Evolutionary conservation across 2,113 vertebrate genomes (phyloP).

Genomic region (Megaceryle torquata): DNA sequence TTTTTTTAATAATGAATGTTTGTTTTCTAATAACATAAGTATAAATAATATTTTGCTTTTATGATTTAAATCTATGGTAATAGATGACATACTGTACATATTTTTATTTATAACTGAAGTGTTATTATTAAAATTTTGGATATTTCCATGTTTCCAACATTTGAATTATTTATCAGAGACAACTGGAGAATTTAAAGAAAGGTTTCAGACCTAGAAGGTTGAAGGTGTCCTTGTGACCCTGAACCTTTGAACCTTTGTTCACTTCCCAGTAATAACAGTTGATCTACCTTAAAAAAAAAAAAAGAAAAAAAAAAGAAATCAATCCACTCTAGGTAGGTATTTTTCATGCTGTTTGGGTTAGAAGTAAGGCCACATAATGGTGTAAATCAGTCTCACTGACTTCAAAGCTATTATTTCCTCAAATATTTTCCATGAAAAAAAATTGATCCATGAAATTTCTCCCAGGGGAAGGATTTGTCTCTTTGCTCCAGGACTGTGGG

Average conservation of each 20-base stretch:
- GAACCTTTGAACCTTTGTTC: not conserved
- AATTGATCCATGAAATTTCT: not conserved
- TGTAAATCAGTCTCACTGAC: not conserved
- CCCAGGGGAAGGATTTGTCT: not conserved
- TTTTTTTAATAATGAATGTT: not conserved
- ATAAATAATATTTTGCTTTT: not conserved
- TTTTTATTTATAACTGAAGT: not conserved
- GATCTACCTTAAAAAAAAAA: not conserved
- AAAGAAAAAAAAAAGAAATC: not conserved
- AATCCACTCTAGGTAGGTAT: not conserved
- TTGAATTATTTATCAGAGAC: not conserved
- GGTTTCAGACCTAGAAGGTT: not conserved
- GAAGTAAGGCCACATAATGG: not conserved
- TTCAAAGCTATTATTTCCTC: not conserved
- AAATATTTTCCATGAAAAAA: not conserved
- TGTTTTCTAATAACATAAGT: not conserved
- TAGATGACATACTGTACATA: not conserved
- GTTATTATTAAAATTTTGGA: not conserved
- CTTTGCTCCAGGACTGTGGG: not conserved
- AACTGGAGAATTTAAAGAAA: not conserved
- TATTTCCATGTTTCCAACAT: not conserved
- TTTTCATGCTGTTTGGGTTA: not conserved
- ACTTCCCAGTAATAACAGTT: not conserved
- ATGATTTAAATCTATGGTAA: not conserved
- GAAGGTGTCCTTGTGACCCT: not conserved